phyloP scores from a whole-genome alignment of 2,113 vertebrate genomes.

The Porphyrio hochstetteri region DNA sequence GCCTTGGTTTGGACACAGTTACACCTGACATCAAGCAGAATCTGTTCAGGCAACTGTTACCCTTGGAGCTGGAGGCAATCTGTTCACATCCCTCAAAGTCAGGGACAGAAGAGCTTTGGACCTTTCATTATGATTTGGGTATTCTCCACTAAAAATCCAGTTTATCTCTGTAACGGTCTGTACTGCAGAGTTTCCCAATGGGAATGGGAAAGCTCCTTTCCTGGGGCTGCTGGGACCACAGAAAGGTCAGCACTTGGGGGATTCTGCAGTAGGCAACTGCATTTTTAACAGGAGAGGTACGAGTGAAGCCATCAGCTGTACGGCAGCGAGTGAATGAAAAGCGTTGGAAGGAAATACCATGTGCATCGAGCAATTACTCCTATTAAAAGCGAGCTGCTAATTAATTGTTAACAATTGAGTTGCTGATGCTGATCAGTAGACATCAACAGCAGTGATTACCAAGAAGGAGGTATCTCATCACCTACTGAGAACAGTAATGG shows the following conservation, averaged over 20 bases:
- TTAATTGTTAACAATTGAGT: background rate
- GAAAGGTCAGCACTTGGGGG: fast-evolving
- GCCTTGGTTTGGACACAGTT: background rate
- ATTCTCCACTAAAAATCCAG: fast-evolving
- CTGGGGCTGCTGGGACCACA: fast-evolving
- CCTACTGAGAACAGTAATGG: conserved; percentile 3
- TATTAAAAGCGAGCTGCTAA: background rate
- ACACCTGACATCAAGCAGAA: background rate
- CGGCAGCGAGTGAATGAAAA: fast-evolving
- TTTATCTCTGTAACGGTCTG: background rate
- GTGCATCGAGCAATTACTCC: background rate
- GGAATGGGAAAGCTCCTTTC: background rate
- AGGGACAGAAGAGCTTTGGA: background rate
- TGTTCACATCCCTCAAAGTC: background rate
- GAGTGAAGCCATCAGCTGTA: background rate
- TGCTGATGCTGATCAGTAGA: background rate
- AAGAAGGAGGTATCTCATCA: background rate
- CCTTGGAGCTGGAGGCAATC: background rate
- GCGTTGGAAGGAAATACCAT: background rate
- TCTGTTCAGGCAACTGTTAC: background rate
- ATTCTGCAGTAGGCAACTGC: background rate
- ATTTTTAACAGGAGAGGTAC: background rate
- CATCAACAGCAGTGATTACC: background rate
- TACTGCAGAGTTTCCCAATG: background rate
- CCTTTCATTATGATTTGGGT: fast-evolving